Evolutionary conservation across 2,888 invertebrate species (phyloP).

Genomic region (Tetragonisca angustula): DNA sequence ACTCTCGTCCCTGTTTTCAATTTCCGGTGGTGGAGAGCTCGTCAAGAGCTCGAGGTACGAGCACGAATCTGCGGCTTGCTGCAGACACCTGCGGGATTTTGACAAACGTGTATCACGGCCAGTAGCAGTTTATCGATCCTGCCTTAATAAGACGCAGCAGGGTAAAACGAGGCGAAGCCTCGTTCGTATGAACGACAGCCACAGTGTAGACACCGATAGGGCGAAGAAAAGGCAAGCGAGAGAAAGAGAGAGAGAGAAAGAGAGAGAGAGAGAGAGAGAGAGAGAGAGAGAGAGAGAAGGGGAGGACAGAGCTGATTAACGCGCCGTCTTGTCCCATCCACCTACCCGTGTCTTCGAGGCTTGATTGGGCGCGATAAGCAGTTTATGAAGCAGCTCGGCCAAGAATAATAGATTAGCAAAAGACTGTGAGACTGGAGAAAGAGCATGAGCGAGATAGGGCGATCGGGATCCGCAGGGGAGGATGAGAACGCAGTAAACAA

Average conservation of each 20-base stretch:
- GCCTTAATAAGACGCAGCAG: constrained; percentile 49
- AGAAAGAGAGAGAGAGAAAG: too few species aligned
- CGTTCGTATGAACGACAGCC: constrained; percentile 10
- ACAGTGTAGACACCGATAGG: constrained; percentile 17
- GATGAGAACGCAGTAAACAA: constrained; percentile 75
- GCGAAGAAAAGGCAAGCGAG: background rate
- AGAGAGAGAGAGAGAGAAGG: constrained; percentile 32
- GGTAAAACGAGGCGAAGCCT: constrained; percentile 10
- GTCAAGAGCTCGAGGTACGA: background rate
- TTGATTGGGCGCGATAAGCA: constrained; percentile 78
- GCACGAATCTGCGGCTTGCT: constrained; percentile 34
- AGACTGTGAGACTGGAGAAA: constrained; percentile 43
- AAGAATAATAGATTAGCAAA: constrained; percentile 81
- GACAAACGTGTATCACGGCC: constrained; percentile 43
- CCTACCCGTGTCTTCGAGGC: constrained; percentile 68
- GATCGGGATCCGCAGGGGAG: constrained; percentile 37
- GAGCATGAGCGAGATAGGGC: constrained; percentile 51
- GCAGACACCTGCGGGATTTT: constrained; percentile 55
- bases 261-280: constrained; percentile 57
- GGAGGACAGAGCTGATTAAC: constrained; percentile 77
- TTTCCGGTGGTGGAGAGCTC: constrained; percentile 26
- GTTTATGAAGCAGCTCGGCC: constrained; percentile 79
- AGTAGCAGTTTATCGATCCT: constrained; percentile 51
- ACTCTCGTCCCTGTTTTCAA: constrained; percentile 31
- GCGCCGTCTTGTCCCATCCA: constrained; percentile 76